Conservation (phyloP, 1,140 invertebrate species). For the Myzus persicae region DNA sequence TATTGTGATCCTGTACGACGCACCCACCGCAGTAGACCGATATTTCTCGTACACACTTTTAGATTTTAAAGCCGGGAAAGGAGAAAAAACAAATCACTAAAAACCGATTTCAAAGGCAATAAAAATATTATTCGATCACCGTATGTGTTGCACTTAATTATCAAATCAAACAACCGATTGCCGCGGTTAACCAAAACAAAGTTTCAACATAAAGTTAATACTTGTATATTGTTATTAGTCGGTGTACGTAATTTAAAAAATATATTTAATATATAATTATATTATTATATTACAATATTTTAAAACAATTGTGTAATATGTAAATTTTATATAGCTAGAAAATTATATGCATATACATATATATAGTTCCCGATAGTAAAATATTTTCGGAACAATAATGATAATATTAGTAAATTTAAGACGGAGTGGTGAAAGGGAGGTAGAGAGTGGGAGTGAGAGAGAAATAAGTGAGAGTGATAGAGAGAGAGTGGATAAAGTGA, state of each 20-base stretch:
- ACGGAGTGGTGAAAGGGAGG: background rate
- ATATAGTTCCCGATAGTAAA: background rate
- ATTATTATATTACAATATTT: background rate
- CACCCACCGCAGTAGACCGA: constrained; percentile 2
- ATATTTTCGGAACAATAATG: background rate
- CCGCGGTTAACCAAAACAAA: background rate
- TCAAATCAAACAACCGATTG: background rate
- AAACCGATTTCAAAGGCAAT: background rate
- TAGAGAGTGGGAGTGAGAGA: background rate
- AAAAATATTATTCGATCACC: background rate
- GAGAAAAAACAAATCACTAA: constrained; percentile 22
- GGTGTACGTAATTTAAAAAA: background rate
- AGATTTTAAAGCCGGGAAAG: background rate
- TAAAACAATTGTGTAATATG: background rate
- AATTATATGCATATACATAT: background rate
- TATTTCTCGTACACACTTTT: background rate
- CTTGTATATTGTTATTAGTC: background rate
- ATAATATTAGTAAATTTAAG: background rate
- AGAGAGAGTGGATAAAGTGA: constrained; percentile 44
- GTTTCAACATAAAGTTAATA: background rate
- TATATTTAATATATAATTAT: background rate
- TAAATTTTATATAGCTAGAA: background rate
- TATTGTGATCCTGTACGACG: background rate
- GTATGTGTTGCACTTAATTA: background rate
- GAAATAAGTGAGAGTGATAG: background rate